phyloP scores from a whole-genome alignment of 2,888 invertebrate genomes.

The Platycheirus albimanus region DNA sequence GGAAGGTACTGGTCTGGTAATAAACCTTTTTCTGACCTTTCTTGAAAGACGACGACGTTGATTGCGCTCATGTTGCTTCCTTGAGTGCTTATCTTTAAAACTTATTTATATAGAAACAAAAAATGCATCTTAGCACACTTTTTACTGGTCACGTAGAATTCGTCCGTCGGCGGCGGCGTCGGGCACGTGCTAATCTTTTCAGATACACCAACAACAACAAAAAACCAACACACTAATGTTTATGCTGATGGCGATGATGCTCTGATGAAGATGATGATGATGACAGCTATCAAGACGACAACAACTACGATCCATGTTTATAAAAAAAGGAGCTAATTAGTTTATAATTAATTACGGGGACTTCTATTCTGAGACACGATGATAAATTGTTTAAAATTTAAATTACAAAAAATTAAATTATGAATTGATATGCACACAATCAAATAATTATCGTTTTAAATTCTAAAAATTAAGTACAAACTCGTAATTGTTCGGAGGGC shows the following conservation, averaged over 20 bases:
- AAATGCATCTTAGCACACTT: constrained; percentile 4
- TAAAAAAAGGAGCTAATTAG: constrained; percentile 57
- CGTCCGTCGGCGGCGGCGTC: constrained; percentile 41
- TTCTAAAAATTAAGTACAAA: too few species aligned
- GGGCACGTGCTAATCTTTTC: constrained; percentile 66
- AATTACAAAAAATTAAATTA: too few species aligned
- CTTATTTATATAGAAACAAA: neutral
- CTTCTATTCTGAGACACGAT: constrained; percentile 9
- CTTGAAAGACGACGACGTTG: constrained; percentile 26
- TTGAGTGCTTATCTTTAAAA: constrained; percentile 47
- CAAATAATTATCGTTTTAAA: too few species aligned
- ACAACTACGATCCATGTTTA: constrained; percentile 7
- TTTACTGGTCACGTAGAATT: constrained; percentile 44
- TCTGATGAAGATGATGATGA: neutral
- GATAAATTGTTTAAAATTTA: constrained; percentile 35
- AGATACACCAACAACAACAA: neutral
- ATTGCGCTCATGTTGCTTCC: neutral
- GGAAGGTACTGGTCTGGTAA: neutral
- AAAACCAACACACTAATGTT: neutral
- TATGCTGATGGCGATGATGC: neutral
- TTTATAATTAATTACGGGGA: constrained; percentile 64
- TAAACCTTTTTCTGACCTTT: constrained; percentile 68
- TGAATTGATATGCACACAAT: too few species aligned
- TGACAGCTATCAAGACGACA: constrained; percentile 14
- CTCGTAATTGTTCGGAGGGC: too few species aligned